phyloP scores from a whole-genome alignment of 1,140 invertebrate genomes.

The Carcinoscorpius rotundicauda region DNA sequence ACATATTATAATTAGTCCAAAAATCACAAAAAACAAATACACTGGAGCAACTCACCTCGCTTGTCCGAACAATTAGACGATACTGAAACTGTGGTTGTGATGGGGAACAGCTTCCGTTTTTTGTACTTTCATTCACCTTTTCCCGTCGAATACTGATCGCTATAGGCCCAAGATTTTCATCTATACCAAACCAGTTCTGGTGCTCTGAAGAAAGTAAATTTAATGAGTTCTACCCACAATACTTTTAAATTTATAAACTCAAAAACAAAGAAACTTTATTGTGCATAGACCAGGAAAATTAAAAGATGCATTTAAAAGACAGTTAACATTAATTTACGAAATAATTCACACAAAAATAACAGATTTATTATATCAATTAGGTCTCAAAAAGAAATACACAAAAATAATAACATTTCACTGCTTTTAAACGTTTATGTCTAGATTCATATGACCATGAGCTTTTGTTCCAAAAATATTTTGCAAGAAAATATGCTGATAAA shows the following conservation, averaged over 20 bases:
- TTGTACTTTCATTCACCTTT: constrained; percentile 14
- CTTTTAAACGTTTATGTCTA: too few species aligned
- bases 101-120: neutral
- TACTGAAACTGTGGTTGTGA: neutral
- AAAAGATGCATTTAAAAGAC: constrained; percentile 38
- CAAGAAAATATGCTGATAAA: too few species aligned
- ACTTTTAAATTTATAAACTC: constrained; percentile 22
- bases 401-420: too few species aligned
- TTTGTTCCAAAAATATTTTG: too few species aligned
- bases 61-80: neutral
- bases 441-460: too few species aligned
- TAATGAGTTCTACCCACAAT: too few species aligned
- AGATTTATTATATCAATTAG: constrained; percentile 55
- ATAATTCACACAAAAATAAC: constrained; percentile 71
- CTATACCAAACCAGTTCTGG: constrained; percentile 94
- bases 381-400: constrained; percentile 51
- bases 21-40: too few species aligned
- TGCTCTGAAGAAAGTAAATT: constrained; percentile 54
- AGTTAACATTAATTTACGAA: constrained; percentile 74
- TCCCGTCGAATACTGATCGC: constrained; percentile 82
- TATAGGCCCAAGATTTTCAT: constrained; percentile 86
- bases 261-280: neutral
- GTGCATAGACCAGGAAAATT: neutral
- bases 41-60: neutral
- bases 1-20: too few species aligned